Percentiles rank a stretch among this genome's conserved stretches.
phyloP scores from a whole-genome alignment of 37 sponge, comb jelly and placozoan species.

The Diacarnus erythraeanus region DNA sequence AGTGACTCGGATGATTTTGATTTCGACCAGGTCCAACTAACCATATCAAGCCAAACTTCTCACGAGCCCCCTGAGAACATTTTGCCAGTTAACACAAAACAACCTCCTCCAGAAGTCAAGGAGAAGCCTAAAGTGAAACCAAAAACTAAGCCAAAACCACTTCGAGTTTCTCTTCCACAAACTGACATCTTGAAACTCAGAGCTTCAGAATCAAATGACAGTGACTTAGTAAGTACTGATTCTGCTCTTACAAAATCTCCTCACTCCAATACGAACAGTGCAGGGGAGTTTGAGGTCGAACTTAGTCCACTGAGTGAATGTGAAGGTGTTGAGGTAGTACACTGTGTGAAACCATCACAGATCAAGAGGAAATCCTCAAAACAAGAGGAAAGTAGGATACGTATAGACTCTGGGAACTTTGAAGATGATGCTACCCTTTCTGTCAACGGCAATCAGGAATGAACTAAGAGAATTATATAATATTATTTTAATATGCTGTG shows the following conservation, averaged over 20 bases:
- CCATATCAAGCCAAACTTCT: background rate
- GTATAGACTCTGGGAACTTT: background rate
- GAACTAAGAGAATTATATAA: no score
- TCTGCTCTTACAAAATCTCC: conserved; percentile 13
- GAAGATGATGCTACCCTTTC: background rate
- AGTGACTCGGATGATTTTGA: background rate
- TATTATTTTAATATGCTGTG: background rate
- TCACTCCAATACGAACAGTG: background rate
- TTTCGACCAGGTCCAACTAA: background rate
- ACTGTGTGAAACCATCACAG: background rate
- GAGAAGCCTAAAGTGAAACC: background rate
- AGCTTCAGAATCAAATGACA: conserved; percentile 27
- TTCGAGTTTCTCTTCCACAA: background rate
- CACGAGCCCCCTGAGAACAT: background rate
- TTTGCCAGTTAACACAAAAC: background rate
- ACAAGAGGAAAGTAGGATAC: background rate
- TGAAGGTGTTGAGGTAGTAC: background rate
- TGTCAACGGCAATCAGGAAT: background rate
- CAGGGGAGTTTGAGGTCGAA: background rate
- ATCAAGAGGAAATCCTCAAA: background rate
- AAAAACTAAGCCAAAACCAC: background rate
- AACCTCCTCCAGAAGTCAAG: background rate
- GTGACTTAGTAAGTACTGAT: conserved; percentile 9
- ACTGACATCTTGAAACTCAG: background rate
- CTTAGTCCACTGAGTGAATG: background rate